phyloP scores from a whole-genome alignment of 2,888 invertebrate species.

The Trachelus iudaicus region DNA sequence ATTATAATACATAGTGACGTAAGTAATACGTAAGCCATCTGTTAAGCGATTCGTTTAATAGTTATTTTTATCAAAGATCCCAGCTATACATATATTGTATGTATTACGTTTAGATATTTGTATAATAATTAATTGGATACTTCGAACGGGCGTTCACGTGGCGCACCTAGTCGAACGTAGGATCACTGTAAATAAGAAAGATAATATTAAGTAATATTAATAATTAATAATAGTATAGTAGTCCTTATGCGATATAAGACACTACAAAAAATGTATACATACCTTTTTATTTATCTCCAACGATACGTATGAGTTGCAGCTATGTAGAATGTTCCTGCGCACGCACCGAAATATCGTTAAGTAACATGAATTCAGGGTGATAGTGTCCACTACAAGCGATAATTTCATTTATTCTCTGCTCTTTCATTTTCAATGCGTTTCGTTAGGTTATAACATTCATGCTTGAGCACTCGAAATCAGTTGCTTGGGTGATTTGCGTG shows the following conservation, averaged over 20 bases:
- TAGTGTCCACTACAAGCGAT: background rate
- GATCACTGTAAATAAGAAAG: slow-evolving; percentile 22
- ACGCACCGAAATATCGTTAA: background rate
- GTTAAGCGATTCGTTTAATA: slow-evolving; percentile 35
- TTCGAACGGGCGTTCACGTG: slow-evolving; percentile 21
- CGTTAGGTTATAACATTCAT: background rate
- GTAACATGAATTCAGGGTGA: background rate
- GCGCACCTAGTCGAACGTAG: slow-evolving; percentile 18
- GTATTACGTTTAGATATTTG: slow-evolving; percentile 21
- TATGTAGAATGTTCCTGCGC: slow-evolving; percentile 43
- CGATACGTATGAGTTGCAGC: slow-evolving; percentile 33
- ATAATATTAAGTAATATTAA: slow-evolving; percentile 41
- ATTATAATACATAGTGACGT: slow-evolving; percentile 25
- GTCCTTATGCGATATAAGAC: slow-evolving; percentile 28
- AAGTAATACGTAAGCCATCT: slow-evolving; percentile 34
- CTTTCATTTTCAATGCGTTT: background rate
- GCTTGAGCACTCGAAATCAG: no score
- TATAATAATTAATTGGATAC: slow-evolving; percentile 18
- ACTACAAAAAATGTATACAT: slow-evolving; percentile 15
- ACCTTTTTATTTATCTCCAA: slow-evolving; percentile 38
- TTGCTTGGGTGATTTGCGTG: background rate
- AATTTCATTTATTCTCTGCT: background rate
- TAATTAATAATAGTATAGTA: slow-evolving; percentile 2
- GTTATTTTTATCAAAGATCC: slow-evolving; percentile 27
- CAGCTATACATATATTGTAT: slow-evolving; percentile 22